Conservation (phyloP, 2,888 invertebrate species). For the Drosophila paramelanica region DNA sequence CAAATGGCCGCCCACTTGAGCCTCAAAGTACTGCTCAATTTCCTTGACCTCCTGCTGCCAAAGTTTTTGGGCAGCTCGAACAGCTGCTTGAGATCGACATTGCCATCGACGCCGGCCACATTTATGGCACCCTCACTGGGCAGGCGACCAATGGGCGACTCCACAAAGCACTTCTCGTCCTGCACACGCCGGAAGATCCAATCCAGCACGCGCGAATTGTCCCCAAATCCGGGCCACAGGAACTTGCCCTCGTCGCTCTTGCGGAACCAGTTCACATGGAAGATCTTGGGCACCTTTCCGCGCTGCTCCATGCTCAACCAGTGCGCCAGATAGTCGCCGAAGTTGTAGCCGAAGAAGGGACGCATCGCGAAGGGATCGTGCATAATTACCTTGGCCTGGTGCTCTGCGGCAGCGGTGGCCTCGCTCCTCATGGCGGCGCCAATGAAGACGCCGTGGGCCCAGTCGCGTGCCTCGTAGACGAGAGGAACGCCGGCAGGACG, state of each 20-base stretch:
- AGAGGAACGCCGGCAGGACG: conserved; percentile 97
- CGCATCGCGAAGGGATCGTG: conserved; percentile 99
- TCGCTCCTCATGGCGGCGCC: conserved; percentile 98
- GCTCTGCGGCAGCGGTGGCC: conserved; percentile 99
- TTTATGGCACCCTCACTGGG: conserved; percentile 89
- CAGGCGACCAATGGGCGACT: conserved; percentile 91
- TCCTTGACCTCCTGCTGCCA: conserved; percentile 94
- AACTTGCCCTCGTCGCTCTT: conserved; percentile 94
- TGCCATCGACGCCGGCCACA: conserved; percentile 88
- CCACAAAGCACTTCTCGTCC: conserved; percentile 89
- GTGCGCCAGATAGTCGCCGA: conserved; percentile 96
- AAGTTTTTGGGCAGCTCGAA: conserved; percentile 94
- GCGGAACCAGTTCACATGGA: conserved; percentile 99
- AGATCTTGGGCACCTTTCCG: conserved; percentile 94
- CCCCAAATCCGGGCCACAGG: conserved; percentile 99
- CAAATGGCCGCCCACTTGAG: conserved; percentile 94
- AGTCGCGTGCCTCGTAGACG: conserved; percentile 95
- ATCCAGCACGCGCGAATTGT: conserved; percentile 97
- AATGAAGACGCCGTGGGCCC: conserved; percentile 98
- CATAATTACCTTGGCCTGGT: conserved; percentile 95
- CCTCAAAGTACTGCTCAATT: conserved; percentile 94
- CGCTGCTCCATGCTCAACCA: conserved; percentile 94
- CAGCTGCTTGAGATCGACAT: conserved; percentile 91
- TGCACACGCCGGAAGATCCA: conserved; percentile 97
- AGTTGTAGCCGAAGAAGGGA: conserved; percentile 99